Conservation (phyloP, 2,797 vertebrate genomes). For the Poecilia picta region DNA sequence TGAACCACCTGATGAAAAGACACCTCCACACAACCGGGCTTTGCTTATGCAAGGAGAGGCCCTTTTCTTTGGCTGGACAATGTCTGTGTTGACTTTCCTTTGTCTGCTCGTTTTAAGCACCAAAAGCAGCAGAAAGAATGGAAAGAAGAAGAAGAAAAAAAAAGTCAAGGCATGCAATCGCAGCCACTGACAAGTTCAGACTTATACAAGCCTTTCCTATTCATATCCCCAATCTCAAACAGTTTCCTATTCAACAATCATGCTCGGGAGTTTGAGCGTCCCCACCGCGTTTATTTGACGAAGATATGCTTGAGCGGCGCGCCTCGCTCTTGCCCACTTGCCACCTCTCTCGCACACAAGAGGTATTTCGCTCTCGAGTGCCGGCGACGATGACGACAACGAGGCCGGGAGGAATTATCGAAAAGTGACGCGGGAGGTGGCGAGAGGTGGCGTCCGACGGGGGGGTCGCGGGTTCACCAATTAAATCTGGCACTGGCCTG, state of each 20-base stretch:
- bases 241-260: conserved; percentile 66
- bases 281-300: conserved; percentile 61
- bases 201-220: conserved; percentile 64
- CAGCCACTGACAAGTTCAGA: conserved; percentile 74
- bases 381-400: conserved; percentile 61
- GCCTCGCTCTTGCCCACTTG: conserved; percentile 66
- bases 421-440: conserved; percentile 72
- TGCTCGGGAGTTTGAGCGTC: conserved; percentile 48
- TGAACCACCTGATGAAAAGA: conserved; percentile 78
- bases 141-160: conserved; percentile 1
- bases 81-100: conserved; percentile 83
- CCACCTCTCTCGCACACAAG: conserved; percentile 79
- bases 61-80: conserved; percentile 78
- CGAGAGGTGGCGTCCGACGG: conserved; percentile 58
- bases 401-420: conserved; percentile 60
- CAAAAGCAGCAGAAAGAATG: conserved; percentile 71
- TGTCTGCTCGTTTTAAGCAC: conserved; percentile 79
- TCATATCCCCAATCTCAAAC: conserved; percentile 59
- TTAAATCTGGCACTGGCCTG: conserved; percentile 61
- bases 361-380: conserved; percentile 73
- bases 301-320: conserved; percentile 70
- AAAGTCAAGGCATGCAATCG: conserved; percentile 64
- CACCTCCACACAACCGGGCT: conserved; percentile 72
- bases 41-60: conserved; percentile 82
- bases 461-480: conserved; percentile 46